Evolutionary conservation across 2,888 invertebrate genomes (phyloP).

Genomic region (Microchrysa polita): DNA sequence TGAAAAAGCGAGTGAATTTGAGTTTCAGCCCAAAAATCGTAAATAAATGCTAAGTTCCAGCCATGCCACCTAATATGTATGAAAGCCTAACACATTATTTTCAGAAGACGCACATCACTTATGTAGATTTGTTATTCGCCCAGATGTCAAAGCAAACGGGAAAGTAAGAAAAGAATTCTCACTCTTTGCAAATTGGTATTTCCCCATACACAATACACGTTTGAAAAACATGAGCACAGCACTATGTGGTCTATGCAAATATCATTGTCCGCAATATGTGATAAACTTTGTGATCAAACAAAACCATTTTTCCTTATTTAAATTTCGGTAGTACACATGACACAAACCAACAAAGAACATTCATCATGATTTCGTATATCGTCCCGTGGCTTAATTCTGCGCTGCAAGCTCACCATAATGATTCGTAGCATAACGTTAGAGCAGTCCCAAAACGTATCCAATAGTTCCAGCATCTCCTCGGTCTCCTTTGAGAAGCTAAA

Average conservation of each 20-base stretch:
- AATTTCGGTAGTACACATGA: slow-evolving; percentile 26
- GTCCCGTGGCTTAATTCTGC: not conserved
- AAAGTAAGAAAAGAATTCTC: too few relatives aligned
- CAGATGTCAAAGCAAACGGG: too few relatives aligned
- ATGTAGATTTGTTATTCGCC: too few relatives aligned
- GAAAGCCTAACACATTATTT: too few relatives aligned
- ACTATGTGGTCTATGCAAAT: slow-evolving; percentile 26
- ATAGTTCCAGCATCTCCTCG: not conserved
- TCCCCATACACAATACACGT: too few relatives aligned
- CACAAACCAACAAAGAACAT: slow-evolving; percentile 36
- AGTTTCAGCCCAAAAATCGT: too few relatives aligned
- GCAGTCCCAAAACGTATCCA: not conserved
- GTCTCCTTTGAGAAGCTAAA: not conserved
- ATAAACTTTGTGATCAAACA: slow-evolving; percentile 29
- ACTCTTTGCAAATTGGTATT: too few relatives aligned
- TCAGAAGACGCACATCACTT: too few relatives aligned
- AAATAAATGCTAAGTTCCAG: too few relatives aligned
- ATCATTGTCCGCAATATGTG: not conserved
- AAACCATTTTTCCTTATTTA: slow-evolving; percentile 32
- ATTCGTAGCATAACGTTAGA: not conserved
- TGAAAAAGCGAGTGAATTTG: too few relatives aligned
- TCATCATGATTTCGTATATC: slow-evolving; percentile 39
- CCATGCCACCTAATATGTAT: too few relatives aligned
- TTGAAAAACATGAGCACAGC: not conserved
- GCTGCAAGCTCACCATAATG: slow-evolving; percentile 12